Evolutionary conservation across 2,888 invertebrate species (phyloP).

Genomic region (Zygaena filipendulae): DNA sequence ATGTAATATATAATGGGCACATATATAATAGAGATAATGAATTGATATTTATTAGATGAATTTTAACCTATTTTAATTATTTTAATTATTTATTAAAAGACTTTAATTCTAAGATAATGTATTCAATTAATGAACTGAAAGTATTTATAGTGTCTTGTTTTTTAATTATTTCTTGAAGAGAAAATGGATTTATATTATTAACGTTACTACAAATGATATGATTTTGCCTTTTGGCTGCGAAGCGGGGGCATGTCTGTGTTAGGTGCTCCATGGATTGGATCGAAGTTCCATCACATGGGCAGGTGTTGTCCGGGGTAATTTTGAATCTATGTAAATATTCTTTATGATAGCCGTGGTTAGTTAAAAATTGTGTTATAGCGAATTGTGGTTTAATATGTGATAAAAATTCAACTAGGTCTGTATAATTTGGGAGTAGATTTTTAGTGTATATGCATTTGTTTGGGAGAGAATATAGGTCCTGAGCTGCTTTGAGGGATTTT

Average conservation of each 20-base stretch:
- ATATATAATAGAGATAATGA: too few relatives aligned
- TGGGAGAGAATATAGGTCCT: too few relatives aligned
- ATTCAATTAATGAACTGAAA: too few relatives aligned
- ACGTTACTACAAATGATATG: not conserved
- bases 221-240: not conserved
- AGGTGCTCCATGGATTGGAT: constrained; percentile 7
- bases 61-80: too few relatives aligned
- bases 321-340: constrained; percentile 7
- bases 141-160: not conserved
- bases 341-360: constrained; percentile 10
- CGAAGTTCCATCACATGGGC: constrained; percentile 7
- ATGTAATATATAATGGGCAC: too few relatives aligned
- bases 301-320: constrained; percentile 4
- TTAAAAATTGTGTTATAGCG: constrained; percentile 6
- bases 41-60: too few relatives aligned
- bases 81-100: too few relatives aligned
- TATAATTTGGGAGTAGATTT: constrained; percentile 1
- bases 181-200: not conserved
- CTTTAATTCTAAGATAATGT: too few relatives aligned
- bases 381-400: constrained; percentile 2
- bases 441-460: constrained; percentile 3
- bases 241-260: constrained; percentile 4
- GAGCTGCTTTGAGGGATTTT: not conserved
- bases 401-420: not conserved
- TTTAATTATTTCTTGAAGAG: not conserved